phyloP scores from a whole-genome alignment of 2,888 invertebrate genomes.

The Parochlus steinenii region DNA sequence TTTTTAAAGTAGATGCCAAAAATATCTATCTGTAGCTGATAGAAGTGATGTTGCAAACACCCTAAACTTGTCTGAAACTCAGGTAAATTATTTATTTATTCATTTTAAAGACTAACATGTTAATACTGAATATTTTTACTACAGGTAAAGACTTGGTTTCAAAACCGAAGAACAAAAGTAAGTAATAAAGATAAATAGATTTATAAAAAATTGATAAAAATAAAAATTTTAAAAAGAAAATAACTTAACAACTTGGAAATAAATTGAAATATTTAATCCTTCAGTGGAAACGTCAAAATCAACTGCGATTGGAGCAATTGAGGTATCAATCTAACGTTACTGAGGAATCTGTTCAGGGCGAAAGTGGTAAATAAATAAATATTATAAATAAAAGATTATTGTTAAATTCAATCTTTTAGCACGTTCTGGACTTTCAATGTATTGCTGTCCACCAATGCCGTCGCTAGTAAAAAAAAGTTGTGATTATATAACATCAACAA shows the following conservation, averaged over 20 bases:
- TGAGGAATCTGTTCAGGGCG: constrained; percentile 37
- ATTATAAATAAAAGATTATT: too few species aligned
- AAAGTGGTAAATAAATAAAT: constrained; percentile 2
- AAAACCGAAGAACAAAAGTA: constrained; percentile 25
- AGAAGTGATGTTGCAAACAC: constrained; percentile 85
- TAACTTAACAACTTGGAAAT: too few species aligned
- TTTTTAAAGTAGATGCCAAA: constrained; percentile 51
- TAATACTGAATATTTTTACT: background rate
- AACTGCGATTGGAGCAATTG: constrained; percentile 66
- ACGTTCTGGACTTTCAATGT: too few species aligned
- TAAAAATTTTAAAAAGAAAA: too few species aligned
- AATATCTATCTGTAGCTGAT: constrained; percentile 86
- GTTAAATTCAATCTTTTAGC: too few species aligned
- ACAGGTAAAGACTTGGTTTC: constrained; percentile 77
- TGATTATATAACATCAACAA: constrained; percentile 7
- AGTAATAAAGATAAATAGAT: too few species aligned
- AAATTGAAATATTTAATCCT: too few species aligned
- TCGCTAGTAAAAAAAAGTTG: constrained; percentile 4
- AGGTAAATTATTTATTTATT: constrained; percentile 24
- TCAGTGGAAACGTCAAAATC: constrained; percentile 85
- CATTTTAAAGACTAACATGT: too few species aligned
- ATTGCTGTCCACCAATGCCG: constrained; percentile 7
- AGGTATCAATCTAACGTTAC: constrained; percentile 68
- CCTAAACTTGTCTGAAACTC: constrained; percentile 77
- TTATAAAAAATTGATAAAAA: too few species aligned